These are phyloP conservation scores for Lytechinus variegatus DNA, from an alignment of 35 echinoderm and acorn worm species.

Conservation along the genomic window DNA sequence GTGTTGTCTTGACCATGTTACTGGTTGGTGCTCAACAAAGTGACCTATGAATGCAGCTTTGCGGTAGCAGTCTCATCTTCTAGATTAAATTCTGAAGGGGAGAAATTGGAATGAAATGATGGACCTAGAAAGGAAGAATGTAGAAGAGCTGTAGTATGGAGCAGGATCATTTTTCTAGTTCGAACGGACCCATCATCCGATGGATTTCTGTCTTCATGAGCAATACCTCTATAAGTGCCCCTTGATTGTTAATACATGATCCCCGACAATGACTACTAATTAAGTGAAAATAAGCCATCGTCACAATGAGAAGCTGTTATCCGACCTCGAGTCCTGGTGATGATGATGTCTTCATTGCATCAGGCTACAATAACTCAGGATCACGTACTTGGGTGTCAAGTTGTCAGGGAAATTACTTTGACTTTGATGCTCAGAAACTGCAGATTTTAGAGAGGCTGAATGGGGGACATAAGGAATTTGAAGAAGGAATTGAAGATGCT, in stretches of 20 bases:
- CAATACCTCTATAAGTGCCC: background rate
- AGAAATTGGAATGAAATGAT: background rate
- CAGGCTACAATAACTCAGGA: background rate
- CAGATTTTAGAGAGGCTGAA: background rate
- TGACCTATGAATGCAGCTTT: background rate
- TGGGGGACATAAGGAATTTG: background rate
- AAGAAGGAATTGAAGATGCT: background rate
- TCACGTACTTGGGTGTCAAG: background rate
- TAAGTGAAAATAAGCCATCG: background rate
- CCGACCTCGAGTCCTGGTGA: background rate
- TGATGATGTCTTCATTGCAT: background rate
- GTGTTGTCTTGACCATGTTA: background rate
- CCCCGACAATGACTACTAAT: background rate
- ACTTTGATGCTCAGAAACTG: constrained; percentile 6
- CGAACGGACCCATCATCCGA: background rate
- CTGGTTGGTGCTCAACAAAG: background rate
- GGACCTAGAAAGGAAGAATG: background rate
- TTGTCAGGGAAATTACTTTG: constrained; percentile 5
- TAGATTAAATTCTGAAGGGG: background rate
- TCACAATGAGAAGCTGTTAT: background rate
- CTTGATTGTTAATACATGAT: background rate
- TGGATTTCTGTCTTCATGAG: background rate
- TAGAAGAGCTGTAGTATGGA: background rate
- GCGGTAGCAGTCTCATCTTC: background rate
- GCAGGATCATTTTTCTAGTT: background rate